Conservation (phyloP, 92 coral and sea anemone species). For the Heteractis magnifica region DNA sequence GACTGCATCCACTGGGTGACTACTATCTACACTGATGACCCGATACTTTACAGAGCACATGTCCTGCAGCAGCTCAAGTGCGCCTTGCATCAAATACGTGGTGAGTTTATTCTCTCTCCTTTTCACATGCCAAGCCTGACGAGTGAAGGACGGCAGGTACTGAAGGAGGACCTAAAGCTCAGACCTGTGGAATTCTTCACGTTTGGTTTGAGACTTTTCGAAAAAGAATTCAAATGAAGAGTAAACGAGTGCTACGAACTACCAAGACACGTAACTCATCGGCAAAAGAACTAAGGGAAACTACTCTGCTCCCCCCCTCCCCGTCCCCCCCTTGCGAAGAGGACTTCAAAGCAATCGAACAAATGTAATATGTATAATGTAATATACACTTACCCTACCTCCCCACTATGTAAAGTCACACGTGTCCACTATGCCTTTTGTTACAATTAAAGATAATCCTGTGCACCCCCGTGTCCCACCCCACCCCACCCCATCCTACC, state of each 20-base stretch:
- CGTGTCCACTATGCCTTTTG: too few relatives aligned
- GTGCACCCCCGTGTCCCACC: too few relatives aligned
- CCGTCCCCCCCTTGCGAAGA: background rate
- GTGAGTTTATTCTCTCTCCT: conserved; percentile 79
- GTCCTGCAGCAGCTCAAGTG: conserved; percentile 71
- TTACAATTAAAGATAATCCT: too few relatives aligned
- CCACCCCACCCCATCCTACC: too few relatives aligned
- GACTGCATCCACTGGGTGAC: conserved; percentile 88
- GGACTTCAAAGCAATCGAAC: conserved; percentile 68
- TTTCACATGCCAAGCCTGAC: conserved; percentile 67
- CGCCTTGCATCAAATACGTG: conserved; percentile 51
- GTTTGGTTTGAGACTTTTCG: conserved; percentile 85
- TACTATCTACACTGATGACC: conserved; percentile 83
- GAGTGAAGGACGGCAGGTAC: conserved; percentile 58
- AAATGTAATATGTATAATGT: conserved; percentile 40
- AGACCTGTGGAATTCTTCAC: conserved; percentile 83
- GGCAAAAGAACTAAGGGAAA: too few relatives aligned
- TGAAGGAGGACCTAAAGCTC: conserved; percentile 62
- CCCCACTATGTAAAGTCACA: too few relatives aligned
- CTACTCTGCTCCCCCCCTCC: too few relatives aligned
- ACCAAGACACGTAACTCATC: background rate
- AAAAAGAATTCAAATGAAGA: conserved; percentile 54
- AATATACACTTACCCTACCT: too few relatives aligned
- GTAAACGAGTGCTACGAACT: background rate
- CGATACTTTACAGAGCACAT: conserved; percentile 71